Evolutionary conservation across 1,140 invertebrate species (phyloP).

Genomic region (Ridgeia piscesae): DNA sequence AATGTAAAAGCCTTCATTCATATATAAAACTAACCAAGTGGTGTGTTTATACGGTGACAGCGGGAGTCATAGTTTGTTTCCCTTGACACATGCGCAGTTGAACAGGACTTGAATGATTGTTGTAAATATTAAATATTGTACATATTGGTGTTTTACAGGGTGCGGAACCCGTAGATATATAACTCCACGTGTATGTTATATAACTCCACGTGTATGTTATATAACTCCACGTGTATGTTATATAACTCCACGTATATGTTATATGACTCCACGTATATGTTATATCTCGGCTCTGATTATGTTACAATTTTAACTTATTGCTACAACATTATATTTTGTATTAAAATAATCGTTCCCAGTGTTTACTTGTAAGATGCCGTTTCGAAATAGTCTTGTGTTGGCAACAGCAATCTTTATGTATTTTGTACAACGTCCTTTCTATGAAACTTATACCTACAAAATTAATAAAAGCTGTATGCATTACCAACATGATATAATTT

Average conservation of each 20-base stretch:
- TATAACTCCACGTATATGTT: not conserved
- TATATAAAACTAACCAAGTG: not conserved
- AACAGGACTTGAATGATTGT: not conserved
- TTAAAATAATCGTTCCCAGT: not conserved
- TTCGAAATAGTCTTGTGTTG: not conserved
- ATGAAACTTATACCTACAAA: not conserved
- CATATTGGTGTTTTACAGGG: not conserved
- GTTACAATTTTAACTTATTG: not conserved
- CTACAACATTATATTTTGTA: not conserved
- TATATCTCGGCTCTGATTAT: not conserved
- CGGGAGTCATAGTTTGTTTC: no score
- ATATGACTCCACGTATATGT: not conserved
- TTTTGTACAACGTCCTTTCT: not conserved
- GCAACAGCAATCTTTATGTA: not conserved
- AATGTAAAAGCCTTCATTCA: not conserved
- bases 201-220: not conserved
- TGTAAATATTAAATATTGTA: not conserved
- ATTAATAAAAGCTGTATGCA: not conserved
- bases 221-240: not conserved
- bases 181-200: not conserved
- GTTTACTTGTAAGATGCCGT: not conserved
- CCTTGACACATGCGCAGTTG: not conserved
- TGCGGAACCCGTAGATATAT: not conserved
- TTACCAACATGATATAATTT: not conserved
- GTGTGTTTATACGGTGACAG: not conserved